Conservation (phyloP, 2,797 vertebrate species). For the Astyanax mexicanus region DNA sequence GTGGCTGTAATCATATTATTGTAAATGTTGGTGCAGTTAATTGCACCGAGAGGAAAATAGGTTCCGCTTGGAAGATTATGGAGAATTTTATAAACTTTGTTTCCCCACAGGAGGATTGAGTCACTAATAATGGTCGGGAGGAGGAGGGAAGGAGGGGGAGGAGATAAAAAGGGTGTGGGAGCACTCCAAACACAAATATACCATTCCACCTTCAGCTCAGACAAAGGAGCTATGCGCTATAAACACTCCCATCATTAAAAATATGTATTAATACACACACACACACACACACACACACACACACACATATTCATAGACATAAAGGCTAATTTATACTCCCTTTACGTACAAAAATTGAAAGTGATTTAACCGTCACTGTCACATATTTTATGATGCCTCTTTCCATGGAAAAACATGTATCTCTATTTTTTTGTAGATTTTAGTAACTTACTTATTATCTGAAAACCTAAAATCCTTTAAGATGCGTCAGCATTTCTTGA, state of each 20-base stretch:
- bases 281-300: conserved; percentile 3
- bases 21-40: conserved; percentile 99
- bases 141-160: conserved; percentile 58
- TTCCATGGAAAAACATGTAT: too few species aligned
- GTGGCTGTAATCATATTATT: conserved; percentile 99
- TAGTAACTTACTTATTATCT: too few species aligned
- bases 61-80: conserved; percentile 91
- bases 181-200: conserved; percentile 51
- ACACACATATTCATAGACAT: too few species aligned
- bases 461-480: too few species aligned
- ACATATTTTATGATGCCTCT: too few species aligned
- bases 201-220: conserved; percentile 39
- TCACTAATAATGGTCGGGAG: conserved; percentile 85
- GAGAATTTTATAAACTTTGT: conserved; percentile 97
- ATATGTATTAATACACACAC: conserved; percentile 6
- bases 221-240: conserved; percentile 32
- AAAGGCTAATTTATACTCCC: too few species aligned
- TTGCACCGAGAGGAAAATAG: conserved; percentile 99
- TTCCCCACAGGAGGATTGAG: conserved; percentile 87
- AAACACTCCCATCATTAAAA: conserved; percentile 27
- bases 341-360: too few species aligned
- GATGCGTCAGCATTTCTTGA: too few species aligned
- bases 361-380: too few species aligned
- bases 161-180: conserved; percentile 48
- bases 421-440: too few species aligned